Evolutionary conservation across 2,888 invertebrate species (phyloP), one percentile per base, ranked within the genome.

Genomic region (Ennomos quercinarius): DNA sequence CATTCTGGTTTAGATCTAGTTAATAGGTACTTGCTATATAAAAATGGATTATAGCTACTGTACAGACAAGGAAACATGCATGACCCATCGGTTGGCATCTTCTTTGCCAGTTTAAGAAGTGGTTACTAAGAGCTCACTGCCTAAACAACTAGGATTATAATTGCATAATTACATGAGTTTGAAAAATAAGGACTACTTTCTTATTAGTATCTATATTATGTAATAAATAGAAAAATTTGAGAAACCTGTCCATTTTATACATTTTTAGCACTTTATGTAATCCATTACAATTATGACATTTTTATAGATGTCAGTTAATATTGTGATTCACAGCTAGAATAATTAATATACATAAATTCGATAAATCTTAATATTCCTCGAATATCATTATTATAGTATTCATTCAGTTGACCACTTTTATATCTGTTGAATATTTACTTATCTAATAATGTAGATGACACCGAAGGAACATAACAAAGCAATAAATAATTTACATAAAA

Each of bases 241-340:
- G 45, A 67, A 74, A 70, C 73, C 74, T 79, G 83, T 83, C 81
- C 83, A 83, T 81, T 83, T 84, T 83, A 72, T 77, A 80, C 72
- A 58, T 80, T 74, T 77, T 71, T 74, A 51, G 64, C 58, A 61
- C 64, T 51, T 43, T 56, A 58, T 63, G 34, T 58, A 66, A 61
- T 55, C 56, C 64, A 70, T 70, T 66, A 67, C 69, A 67, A 66
- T 62, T 61, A 54, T 57, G 57, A 54, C 40, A 57, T 43, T 37
- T 61, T 57, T 59, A 59, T 66, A 59, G 49, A 57, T 68, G 66
- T 68, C 46, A 48, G 9, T 34, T 44, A 66, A 63, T 62, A 56
- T 63, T 50, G 61, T 65, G 58, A 64, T 45, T 63, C 61, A 62
- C 61, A 56, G 40, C 57, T 62, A 65, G 52, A 45, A 50, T 44